These are phyloP conservation scores for Balanococcus diminutus DNA, from an alignment of 2,888 invertebrate species.

Conservation along the genomic window DNA sequence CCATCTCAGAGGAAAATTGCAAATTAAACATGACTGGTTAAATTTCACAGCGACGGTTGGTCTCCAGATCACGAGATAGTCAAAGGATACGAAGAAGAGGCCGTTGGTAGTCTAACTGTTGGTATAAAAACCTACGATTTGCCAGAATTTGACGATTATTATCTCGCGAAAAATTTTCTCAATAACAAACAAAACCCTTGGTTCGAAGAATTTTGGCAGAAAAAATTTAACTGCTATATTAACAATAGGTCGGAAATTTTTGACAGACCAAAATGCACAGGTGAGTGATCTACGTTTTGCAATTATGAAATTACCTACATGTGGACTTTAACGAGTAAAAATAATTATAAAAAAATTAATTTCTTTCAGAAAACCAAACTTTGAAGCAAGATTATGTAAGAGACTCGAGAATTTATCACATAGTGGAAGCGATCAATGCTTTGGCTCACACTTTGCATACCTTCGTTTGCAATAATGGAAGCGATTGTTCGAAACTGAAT, in stretches of 20 bases:
- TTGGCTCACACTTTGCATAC: conserved; percentile 74
- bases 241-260: background rate
- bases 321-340: background rate
- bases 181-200: conserved; percentile 72
- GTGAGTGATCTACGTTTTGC: too few species aligned
- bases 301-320: too few species aligned
- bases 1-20: background rate
- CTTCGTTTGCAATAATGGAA: conserved; percentile 65
- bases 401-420: conserved; percentile 80
- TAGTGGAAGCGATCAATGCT: conserved; percentile 77
- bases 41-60: conserved; percentile 72
- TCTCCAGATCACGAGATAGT: conserved; percentile 77
- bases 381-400: conserved; percentile 68
- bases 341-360: background rate
- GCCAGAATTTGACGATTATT: conserved; percentile 70
- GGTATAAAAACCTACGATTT: conserved; percentile 76
- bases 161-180: conserved; percentile 67
- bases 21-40: background rate
- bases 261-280: conserved; percentile 42
- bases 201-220: conserved; percentile 80
- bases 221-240: conserved; percentile 69
- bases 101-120: conserved; percentile 74
- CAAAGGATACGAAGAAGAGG: conserved; percentile 69
- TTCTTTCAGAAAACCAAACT: conserved; percentile 66
- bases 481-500: conserved; percentile 66